Base-by-base conservation (phyloP, 2,888 invertebrate species). In the Idaea biselata region DNA sequence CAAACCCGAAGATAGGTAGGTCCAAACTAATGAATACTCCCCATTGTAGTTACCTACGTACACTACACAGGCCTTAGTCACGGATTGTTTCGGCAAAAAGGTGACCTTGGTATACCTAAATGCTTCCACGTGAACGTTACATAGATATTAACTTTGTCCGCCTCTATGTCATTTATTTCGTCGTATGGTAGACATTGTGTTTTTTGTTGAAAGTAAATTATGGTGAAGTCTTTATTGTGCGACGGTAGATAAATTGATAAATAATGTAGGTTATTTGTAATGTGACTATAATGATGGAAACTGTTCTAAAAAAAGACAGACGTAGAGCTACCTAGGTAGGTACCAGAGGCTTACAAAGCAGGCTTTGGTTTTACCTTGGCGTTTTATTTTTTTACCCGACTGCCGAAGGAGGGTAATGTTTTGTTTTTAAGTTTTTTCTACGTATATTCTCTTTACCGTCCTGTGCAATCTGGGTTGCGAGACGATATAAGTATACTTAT, bases 101-200 rank as follows among this genome's bases (percentile, higher is more conserved):
- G 72, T 80, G 83, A 76, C 90, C 89, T 91, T 89, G 88, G 75
- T 76, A 71, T 74, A 75, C 74, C 83, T 83, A 82, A 25, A 84
- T 83, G 79, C 74, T 77, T 73, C 81, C 83, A 83, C 82, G 83
- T 83, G 82, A 83, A 83, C 81, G 81, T 81, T 84, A 84, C 82
- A 83, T 18, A 18, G 18, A n/a, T 80, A 82, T 84, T 79, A 74
- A 78, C 77, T 44, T 44, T 73, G 72, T 76, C 71, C 64, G 73
- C 73, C 76, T 80, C 81, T 78, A 79, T 71, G 73, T 74, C 68
- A 66, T 70, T 67, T 60, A 58, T 68, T 66, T 66, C 66, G 62
- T 16, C 53, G 17, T 16, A 55, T 55, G 7, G 6, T 18, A 18
- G 11, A 56, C 17, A 56, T 56, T 56, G 56, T 18, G 3, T 17